Percentiles rank a stretch among this genome's conserved stretches.
These are phyloP conservation scores for Motacilla alba DNA, from an alignment of 2,113 vertebrate species.

Conservation along the genomic window DNA sequence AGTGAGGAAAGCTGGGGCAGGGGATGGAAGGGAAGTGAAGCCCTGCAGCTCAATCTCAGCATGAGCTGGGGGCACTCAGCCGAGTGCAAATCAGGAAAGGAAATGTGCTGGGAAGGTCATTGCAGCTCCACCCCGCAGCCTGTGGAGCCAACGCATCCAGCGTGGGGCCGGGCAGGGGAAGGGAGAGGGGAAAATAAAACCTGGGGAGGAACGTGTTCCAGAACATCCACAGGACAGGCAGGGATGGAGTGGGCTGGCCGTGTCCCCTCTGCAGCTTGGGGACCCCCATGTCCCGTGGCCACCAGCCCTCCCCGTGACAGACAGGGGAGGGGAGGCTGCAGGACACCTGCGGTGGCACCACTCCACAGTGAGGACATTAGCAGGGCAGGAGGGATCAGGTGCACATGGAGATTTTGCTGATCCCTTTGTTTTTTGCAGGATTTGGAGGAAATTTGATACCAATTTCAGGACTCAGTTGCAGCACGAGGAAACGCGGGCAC, in stretches of 20 bases:
- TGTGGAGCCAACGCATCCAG: accelerated
- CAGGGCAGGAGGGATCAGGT: not conserved
- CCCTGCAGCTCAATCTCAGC: accelerated
- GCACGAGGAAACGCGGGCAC: not conserved
- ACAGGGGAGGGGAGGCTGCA: not conserved
- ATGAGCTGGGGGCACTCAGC: not conserved
- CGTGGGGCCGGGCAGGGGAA: not conserved
- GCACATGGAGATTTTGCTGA: not conserved
- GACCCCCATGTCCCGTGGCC: accelerated
- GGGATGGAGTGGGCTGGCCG: not conserved
- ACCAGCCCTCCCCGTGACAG: not conserved
- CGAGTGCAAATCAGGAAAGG: not conserved
- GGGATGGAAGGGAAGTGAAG: not conserved
- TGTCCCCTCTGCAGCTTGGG: not conserved
- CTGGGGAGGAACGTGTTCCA: accelerated
- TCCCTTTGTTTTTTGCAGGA: not conserved
- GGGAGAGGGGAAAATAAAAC: not conserved
- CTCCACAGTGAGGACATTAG: accelerated
- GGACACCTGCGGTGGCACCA: accelerated
- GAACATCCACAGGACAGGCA: not conserved
- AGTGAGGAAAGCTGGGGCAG: not conserved
- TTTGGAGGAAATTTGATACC: not conserved
- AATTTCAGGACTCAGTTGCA: not conserved
- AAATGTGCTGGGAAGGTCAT: accelerated
- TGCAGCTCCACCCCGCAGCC: not conserved